Evolutionary conservation across 2,888 invertebrate species (phyloP).

Genomic region (Danaus chrysippus): DNA sequence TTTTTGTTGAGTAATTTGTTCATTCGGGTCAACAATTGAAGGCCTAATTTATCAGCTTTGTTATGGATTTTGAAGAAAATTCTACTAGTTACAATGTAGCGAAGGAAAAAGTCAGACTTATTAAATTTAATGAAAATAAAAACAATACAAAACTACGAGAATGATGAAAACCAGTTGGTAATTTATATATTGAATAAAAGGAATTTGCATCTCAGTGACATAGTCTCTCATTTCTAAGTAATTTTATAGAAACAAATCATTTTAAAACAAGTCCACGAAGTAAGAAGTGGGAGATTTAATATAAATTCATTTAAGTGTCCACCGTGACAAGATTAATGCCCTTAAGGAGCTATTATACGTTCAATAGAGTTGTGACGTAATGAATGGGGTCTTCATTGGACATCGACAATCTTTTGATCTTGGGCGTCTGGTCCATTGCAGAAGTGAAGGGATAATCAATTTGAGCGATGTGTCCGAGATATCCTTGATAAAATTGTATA

Average conservation of each 20-base stretch:
- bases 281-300: slow-evolving; percentile 1
- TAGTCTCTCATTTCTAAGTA: too few relatives aligned
- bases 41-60: neutral
- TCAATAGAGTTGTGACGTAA: slow-evolving; percentile 25
- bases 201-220: too few relatives aligned
- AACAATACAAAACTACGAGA: too few relatives aligned
- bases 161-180: too few relatives aligned
- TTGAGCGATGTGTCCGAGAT: slow-evolving; percentile 23
- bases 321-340: slow-evolving; percentile 22
- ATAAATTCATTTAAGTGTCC: slow-evolving; percentile 13
- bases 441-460: slow-evolving; percentile 17
- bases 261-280: neutral
- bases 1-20: slow-evolving; percentile 1
- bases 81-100: too few relatives aligned
- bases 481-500: slow-evolving; percentile 7
- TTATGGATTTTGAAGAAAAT: neutral
- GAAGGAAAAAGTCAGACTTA: too few relatives aligned
- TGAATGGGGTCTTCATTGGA: slow-evolving; percentile 26
- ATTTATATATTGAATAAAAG: too few relatives aligned
- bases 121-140: too few relatives aligned
- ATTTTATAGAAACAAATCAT: too few relatives aligned
- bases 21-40: slow-evolving; percentile 2
- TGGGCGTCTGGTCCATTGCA: slow-evolving; percentile 19
- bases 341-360: slow-evolving; percentile 22
- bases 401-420: slow-evolving; percentile 21